Conservation (phyloP, 2,113 vertebrate genomes). For the Dipodomys ordii region DNA sequence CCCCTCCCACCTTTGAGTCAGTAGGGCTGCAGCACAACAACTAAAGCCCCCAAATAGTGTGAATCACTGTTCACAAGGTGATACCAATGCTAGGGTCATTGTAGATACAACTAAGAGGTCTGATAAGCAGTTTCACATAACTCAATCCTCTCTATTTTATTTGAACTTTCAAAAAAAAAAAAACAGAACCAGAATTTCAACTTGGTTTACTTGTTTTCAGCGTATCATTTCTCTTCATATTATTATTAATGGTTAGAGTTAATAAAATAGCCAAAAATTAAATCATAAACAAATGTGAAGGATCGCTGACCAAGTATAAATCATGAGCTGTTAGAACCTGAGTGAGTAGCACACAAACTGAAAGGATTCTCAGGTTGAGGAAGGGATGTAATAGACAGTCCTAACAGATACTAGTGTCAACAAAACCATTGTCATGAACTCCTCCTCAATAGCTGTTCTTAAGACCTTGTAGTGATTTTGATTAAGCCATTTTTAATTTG, state of each 20-base stretch:
- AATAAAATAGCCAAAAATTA: neutral
- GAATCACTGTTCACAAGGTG: neutral
- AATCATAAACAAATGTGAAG: neutral
- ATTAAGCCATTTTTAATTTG: slow-evolving; percentile 42
- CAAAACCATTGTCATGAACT: neutral
- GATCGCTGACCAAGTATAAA: neutral
- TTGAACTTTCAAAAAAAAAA: neutral
- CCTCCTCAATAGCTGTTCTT: slow-evolving; percentile 1
- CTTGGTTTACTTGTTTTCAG: slow-evolving; percentile 41
- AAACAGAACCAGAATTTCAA: neutral
- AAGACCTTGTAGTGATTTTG: neutral
- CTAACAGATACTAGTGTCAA: neutral
- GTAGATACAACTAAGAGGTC: neutral
- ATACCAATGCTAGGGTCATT: neutral
- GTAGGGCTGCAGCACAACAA: neutral
- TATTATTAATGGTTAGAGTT: neutral
- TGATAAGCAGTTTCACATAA: neutral
- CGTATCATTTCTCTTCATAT: slow-evolving; percentile 26
- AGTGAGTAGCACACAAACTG: neutral
- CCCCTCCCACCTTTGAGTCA: neutral
- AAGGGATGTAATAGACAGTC: neutral
- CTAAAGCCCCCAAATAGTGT: no score
- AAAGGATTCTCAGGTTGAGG: neutral
- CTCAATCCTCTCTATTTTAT: neutral
- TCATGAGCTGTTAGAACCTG: neutral